Conservation (phyloP, 2,113 vertebrate species). For the Catharus bicknelli region DNA sequence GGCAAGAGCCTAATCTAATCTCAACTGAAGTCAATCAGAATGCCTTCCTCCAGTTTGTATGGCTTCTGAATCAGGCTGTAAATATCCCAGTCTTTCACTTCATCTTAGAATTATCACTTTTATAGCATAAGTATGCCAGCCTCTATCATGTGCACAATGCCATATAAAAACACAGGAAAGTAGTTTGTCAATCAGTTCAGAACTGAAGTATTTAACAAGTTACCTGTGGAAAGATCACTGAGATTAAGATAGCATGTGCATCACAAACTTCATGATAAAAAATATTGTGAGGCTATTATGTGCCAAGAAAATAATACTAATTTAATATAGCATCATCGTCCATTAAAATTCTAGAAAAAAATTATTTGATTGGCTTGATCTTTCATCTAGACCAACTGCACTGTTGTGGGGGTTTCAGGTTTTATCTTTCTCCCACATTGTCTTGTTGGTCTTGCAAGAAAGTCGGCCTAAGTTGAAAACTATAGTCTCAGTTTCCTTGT, state of each 20-base stretch:
- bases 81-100: background rate
- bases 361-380: background rate
- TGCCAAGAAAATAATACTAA: background rate
- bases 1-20: background rate
- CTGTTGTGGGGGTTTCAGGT: background rate
- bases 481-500: background rate
- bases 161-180: background rate
- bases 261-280: background rate
- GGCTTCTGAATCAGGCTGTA: background rate
- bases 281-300: background rate
- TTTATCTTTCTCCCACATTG: background rate
- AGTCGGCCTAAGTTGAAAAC: background rate
- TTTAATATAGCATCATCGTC: background rate
- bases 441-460: background rate
- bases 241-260: background rate
- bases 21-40: background rate
- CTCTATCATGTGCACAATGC: background rate
- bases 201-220: background rate
- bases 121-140: background rate
- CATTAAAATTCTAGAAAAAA: background rate
- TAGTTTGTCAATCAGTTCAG: background rate
- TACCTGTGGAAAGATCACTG: background rate
- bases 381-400: background rate
- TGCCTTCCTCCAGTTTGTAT: background rate
- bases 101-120: background rate